Evolutionary conservation across 1,140 invertebrate species (phyloP), one percentile per base, ranked within the genome.

Genomic region (Neodiprion lecontei): DNA sequence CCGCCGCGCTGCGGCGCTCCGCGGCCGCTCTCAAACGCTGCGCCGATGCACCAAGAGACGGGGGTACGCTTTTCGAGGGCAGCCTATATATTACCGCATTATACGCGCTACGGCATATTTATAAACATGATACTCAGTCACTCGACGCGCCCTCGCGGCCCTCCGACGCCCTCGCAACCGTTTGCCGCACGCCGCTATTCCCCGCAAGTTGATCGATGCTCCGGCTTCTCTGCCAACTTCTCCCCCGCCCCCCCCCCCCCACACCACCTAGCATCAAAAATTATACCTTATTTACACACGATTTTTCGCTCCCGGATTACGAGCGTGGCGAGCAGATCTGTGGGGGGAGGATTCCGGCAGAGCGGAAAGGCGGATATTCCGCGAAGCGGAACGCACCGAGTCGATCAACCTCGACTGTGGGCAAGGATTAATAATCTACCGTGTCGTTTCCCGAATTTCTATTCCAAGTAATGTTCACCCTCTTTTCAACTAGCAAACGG

Each of bases 91-190:
- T 71, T 50, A 71, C 40, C n/a, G 70, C 48, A 50, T 71, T 49
- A 71, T 71, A 71, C 48, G 70, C 48, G 70, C 48, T 17, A 48
- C 48, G 70, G 48, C 48, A 71, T 71, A 71, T 71, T 71, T 71
- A 71, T 71, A 71, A 71, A 71, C 70, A 40, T 50, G 70, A 71
- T 71, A 71, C 70, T 71, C 53, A 61, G 11, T 61, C 53, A 61
- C 53, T 61, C 53, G 53, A 61, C 53, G n/a, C 11, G 53, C 53
- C 53, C 53, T 40, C 53, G 11, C 11, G 53, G n/a, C 53, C 53
- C 53, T 61, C 11, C 53, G 53, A 61, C 53, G n/a, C 53, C 53
- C 53, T 61, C 53, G 53, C 53, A 17, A 61, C n/a, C 53, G 8
- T 61, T 61, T 61, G 53, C 53, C 28, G 28, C 28, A 40, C 28